These are phyloP conservation scores for Crotalus horridus DNA, from an alignment of 2,113 vertebrate genomes.

Conservation along the genomic window DNA sequence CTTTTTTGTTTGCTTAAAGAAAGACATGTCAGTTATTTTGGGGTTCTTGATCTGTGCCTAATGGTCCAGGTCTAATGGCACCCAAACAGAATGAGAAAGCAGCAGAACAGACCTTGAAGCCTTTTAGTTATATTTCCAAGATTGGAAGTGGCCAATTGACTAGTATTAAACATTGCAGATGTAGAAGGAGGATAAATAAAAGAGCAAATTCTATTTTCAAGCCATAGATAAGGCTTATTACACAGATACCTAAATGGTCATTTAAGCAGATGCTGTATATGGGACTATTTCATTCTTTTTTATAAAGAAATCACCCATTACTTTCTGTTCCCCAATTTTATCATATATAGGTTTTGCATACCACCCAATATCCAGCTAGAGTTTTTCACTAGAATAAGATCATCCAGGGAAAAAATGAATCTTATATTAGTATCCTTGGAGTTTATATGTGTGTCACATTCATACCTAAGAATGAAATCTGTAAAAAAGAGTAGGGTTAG, in stretches of 20 bases:
- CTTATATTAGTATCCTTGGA: neutral
- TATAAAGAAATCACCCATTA: neutral
- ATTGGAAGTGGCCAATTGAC: neutral
- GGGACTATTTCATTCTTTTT: neutral
- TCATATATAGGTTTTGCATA: neutral
- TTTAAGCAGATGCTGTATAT: neutral
- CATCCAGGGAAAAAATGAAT: neutral
- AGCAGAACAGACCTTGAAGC: neutral
- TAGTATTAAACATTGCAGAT: neutral
- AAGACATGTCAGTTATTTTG: neutral
- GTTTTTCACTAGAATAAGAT: neutral
- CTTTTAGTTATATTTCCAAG: neutral
- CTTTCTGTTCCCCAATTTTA: neutral
- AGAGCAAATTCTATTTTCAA: neutral
- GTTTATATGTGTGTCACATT: neutral
- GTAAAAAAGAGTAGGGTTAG: neutral
- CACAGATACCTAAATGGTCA: neutral
- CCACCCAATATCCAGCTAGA: neutral
- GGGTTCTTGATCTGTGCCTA: neutral
- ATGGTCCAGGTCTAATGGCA: neutral
- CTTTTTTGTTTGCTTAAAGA: neutral
- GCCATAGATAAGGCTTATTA: neutral
- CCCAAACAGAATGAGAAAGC: neutral
- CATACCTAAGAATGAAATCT: neutral
- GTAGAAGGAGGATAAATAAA: neutral